Evolutionary conservation across 1,140 invertebrate species (phyloP).

Genomic region (Drosophila arawakana): DNA sequence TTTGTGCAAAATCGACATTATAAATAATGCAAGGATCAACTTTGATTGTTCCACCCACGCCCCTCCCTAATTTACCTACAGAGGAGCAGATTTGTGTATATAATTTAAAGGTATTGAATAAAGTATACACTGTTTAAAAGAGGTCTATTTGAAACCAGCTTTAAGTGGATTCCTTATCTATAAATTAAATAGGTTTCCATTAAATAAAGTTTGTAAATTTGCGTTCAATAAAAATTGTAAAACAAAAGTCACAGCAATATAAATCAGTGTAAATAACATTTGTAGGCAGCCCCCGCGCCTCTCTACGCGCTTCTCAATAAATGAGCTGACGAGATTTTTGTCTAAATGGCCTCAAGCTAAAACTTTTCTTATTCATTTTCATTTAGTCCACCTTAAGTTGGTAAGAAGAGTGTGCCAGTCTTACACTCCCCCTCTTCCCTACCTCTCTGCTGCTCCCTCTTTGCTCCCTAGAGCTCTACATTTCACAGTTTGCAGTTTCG

Average conservation of each 20-base stretch:
- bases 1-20: conserved; percentile 61
- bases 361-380: conserved; percentile 19
- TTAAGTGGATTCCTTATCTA: too few species aligned
- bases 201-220: too few species aligned
- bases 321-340: conserved; percentile 1
- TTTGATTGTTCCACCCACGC: background rate
- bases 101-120: conserved; percentile 2
- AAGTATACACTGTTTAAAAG: too few species aligned
- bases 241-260: too few species aligned
- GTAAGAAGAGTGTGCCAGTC: background rate
- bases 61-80: background rate
- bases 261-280: background rate
- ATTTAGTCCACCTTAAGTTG: conserved; percentile 27
- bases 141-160: too few species aligned
- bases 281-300: background rate
- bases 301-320: conserved; percentile 12
- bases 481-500: conserved; percentile 74
- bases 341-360: conserved; percentile 4
- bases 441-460: background rate
- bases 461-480: conserved; percentile 5
- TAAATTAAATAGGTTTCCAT: too few species aligned
- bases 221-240: too few species aligned
- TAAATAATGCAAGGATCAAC: conserved; percentile 44
- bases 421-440: background rate
- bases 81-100: background rate